Evolutionary conservation across 1,140 invertebrate species (phyloP).

Genomic region (Mylabris phalerata): DNA sequence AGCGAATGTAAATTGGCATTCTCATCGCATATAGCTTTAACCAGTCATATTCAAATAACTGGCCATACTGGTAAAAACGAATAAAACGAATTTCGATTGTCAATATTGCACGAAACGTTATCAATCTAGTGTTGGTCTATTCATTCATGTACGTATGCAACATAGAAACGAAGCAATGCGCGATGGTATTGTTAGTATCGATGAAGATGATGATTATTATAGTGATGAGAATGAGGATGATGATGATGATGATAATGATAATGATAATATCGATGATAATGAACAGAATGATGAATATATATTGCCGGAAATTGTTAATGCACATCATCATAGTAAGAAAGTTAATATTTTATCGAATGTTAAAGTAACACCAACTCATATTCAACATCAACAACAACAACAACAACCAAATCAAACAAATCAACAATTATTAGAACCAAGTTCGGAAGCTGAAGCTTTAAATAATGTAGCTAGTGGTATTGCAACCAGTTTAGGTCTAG

Average conservation of each 20-base stretch:
- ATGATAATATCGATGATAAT: slow-evolving; percentile 13
- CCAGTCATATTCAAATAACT: slow-evolving; percentile 49
- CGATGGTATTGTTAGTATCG: slow-evolving; percentile 53
- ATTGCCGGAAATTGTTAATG: slow-evolving; percentile 5
- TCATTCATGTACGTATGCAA: slow-evolving; percentile 56
- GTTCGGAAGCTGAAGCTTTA: slow-evolving; percentile 50
- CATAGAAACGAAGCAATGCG: slow-evolving; percentile 53
- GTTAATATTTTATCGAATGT: slow-evolving; percentile 35
- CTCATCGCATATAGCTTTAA: slow-evolving; percentile 43
- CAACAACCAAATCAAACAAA: neutral
- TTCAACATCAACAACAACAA: neutral
- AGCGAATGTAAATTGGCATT: slow-evolving; percentile 49
- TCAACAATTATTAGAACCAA: slow-evolving; percentile 38
- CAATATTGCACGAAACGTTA: slow-evolving; percentile 57
- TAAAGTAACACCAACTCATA: slow-evolving; percentile 19
- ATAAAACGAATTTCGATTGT: slow-evolving; percentile 50
- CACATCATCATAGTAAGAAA: slow-evolving; percentile 7
- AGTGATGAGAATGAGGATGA: slow-evolving; percentile 36
- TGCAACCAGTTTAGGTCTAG: slow-evolving; percentile 50
- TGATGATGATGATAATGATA: slow-evolving; percentile 42
- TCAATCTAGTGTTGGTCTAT: slow-evolving; percentile 55
- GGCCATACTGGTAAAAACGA: slow-evolving; percentile 46
- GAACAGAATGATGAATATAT: slow-evolving; percentile 17
- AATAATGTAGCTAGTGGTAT: slow-evolving; percentile 51
- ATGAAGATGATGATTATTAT: slow-evolving; percentile 51